phyloP scores from a whole-genome alignment of 2,113 vertebrate genomes.

The Carassius carassius region DNA sequence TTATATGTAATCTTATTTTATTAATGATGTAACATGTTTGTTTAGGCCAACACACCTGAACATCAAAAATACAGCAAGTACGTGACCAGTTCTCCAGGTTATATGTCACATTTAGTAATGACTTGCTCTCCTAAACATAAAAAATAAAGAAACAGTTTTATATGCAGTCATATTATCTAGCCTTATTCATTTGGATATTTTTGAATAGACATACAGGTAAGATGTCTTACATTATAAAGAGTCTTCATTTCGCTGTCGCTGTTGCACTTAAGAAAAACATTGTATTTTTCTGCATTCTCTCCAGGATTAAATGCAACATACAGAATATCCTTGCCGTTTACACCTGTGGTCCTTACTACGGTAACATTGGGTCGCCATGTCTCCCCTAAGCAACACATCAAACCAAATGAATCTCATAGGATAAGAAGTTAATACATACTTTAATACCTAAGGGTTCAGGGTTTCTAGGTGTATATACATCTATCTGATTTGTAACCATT shows the following conservation, averaged over 20 bases:
- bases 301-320: conserved; percentile 63
- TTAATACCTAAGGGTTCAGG: not conserved
- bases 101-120: conserved; percentile 59
- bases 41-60: conserved; percentile 58
- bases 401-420: not conserved
- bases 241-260: fast-evolving
- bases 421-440: not conserved
- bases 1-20: too few species aligned
- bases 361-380: conserved; percentile 71
- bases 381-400: conserved; percentile 61
- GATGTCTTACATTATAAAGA: conserved; percentile 51
- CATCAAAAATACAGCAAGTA: conserved; percentile 66
- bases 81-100: conserved; percentile 60
- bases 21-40: too few species aligned
- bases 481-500: not conserved
- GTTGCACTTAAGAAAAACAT: conserved; percentile 56
- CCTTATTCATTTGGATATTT: not conserved
- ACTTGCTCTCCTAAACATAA: conserved; percentile 53
- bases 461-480: not conserved
- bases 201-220: not conserved
- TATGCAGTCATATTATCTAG: not conserved
- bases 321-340: conserved; percentile 29
- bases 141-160: not conserved
- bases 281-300: conserved; percentile 61
- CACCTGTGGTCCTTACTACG: not conserved